phyloP scores from a whole-genome alignment of 2,113 vertebrate species.

The Hippocampus barbouri region DNA sequence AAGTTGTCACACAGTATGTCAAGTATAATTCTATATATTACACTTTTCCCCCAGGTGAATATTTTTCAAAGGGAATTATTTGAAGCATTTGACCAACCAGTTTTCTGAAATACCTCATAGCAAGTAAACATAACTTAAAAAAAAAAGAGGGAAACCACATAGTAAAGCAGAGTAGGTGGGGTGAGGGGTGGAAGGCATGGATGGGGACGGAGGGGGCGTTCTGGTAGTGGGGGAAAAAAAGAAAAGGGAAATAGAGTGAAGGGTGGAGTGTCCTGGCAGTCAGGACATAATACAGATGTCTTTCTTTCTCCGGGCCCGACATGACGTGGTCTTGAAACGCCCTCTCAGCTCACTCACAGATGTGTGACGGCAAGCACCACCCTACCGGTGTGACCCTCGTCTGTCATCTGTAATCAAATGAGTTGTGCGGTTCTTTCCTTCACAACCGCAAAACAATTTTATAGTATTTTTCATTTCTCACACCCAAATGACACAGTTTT shows the following conservation, averaged over 20 bases:
- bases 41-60: no score
- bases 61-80: no score
- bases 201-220: not conserved
- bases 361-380: conserved; percentile 37
- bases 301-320: conserved; percentile 31
- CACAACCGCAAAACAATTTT: conserved; percentile 20
- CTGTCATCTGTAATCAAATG: conserved; percentile 10
- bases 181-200: not conserved
- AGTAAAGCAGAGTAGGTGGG: not conserved
- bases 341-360: conserved; percentile 36
- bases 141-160: no score
- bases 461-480: not conserved
- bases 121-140: not conserved
- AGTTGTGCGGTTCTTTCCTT: conserved; percentile 6
- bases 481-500: conserved; percentile 7
- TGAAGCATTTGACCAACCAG: no score
- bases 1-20: no score
- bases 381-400: conserved; percentile 24
- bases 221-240: conserved; percentile 10
- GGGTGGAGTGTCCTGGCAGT: conserved; percentile 55
- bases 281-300: conserved; percentile 61
- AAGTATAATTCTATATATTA: no score
- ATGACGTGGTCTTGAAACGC: conserved; percentile 31
- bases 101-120: no score
- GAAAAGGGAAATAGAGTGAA: conserved; percentile 23